Conservation (phyloP, 2,113 vertebrate genomes). For the Otocyon megalotis region DNA sequence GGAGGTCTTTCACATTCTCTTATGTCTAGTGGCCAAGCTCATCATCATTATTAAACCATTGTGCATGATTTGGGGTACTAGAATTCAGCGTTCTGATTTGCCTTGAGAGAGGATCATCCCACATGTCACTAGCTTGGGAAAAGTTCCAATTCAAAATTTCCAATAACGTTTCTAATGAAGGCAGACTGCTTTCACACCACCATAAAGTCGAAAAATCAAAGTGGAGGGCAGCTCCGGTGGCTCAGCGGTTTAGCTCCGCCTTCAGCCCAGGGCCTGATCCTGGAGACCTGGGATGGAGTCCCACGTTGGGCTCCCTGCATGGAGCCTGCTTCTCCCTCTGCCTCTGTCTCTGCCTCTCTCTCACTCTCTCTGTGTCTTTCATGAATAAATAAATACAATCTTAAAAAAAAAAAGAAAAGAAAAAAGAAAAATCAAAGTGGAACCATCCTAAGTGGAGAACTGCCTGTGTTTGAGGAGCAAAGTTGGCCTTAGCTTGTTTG, state of each 20-base stretch:
- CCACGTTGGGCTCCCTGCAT: no score
- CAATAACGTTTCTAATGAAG: not conserved
- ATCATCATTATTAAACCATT: no score
- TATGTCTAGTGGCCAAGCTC: not conserved
- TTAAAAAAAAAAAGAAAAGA: no score
- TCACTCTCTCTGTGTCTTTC: no score
- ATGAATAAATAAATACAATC: no score
- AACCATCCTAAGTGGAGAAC: not conserved
- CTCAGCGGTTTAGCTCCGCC: no score
- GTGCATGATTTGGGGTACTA: not conserved
- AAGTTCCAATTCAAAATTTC: not conserved
- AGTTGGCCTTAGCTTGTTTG: not conserved
- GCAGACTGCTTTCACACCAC: not conserved
- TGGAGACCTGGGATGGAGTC: no score
- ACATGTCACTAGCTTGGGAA: not conserved
- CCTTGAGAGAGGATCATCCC: not conserved
- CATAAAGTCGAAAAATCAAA: not conserved
- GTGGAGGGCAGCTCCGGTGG: no score
- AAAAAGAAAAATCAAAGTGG: not conserved
- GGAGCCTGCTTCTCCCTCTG: no score
- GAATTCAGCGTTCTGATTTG: not conserved
- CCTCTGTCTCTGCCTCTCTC: no score
- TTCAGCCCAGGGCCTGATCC: no score
- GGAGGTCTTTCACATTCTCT: not conserved
- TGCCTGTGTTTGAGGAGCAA: not conserved